Evolutionary conservation across 1,140 invertebrate genomes (phyloP), one percentile per base, ranked within the genome.

Genomic region (Platyscapa corneri): DNA sequence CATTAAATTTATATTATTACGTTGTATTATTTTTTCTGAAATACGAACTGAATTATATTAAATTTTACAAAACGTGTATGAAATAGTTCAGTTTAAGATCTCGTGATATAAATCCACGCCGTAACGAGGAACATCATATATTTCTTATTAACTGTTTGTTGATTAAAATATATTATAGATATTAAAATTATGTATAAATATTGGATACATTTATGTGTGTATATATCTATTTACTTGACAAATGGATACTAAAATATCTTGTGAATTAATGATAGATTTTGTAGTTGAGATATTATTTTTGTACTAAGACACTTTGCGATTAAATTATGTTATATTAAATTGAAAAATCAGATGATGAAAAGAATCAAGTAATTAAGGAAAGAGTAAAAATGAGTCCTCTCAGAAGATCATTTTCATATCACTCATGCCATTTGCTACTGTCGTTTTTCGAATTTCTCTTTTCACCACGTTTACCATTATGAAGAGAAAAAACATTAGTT

Each of bases 1-100:
- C 75, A 78, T 83, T 60, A 60, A 27, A 56, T 81, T 60, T 56
- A 60, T 75, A 75, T 83, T 74, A 18, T 74, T 8, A 34, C 20
- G 20, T 49, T 70, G 8, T 70, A 46, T 67, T 70, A n/a, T n/a
- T 70, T 53, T 70, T 67, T 70, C 65, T 39, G 79, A 81, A 70
- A 49, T 49, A 70, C 8, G 14, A 49, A 46, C 12, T 49, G 65
- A 81, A 81, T 53, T 79, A 12, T 65, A 37, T 34, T 70, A 12
- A 70, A 32, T 70, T 34, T 60, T 70, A 14, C 32, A 16, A 70
- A 34, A 70, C 18, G 1, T 23, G 2, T 34, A 27, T 27, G 10
- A 27, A 60, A 60, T 60, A 60, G 27, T 60, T 60, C 27, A 60
- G 27, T 60, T 7, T 2, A 7, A 60, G 27, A 27, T 60, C 23